phyloP scores from a whole-genome alignment of 2,888 invertebrate genomes.

The Thymelicus lineola region DNA sequence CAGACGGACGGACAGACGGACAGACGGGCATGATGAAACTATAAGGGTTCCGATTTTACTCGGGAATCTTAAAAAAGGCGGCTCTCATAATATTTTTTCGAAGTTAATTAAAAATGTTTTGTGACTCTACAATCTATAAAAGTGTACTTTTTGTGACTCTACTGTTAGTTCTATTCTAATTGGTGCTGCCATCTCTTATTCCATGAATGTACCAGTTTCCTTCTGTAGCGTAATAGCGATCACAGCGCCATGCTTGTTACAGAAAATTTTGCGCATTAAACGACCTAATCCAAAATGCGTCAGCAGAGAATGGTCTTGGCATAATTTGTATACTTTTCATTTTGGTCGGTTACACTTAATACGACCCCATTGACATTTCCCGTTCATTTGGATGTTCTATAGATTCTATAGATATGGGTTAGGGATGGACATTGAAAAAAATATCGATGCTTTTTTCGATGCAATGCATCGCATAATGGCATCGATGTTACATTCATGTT shows the following conservation, averaged over 20 bases:
- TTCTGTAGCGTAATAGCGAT: constrained; percentile 2
- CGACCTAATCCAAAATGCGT: constrained; percentile 51
- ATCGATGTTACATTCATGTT: too few relatives aligned
- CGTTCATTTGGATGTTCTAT: constrained; percentile 12
- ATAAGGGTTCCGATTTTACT: too few relatives aligned
- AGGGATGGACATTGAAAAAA: too few relatives aligned
- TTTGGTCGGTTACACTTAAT: constrained; percentile 51
- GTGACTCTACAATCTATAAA: too few relatives aligned
- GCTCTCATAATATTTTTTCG: too few relatives aligned
- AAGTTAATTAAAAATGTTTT: too few relatives aligned
- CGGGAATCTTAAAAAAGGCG: too few relatives aligned
- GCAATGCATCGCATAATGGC: too few relatives aligned
- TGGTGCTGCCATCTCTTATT: constrained; percentile 28
- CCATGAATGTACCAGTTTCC: not conserved
- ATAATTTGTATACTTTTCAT: constrained; percentile 37
- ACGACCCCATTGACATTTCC: constrained; percentile 63
- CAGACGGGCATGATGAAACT: too few relatives aligned
- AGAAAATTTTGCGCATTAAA: constrained; percentile 57
- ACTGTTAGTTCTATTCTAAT: not conserved
- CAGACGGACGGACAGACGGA: too few relatives aligned
- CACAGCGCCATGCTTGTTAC: constrained; percentile 1
- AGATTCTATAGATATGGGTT: not conserved
- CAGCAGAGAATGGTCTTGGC: not conserved
- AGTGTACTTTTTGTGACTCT: too few relatives aligned
- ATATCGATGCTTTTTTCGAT: too few relatives aligned